Conservation (phyloP, 92 coral and sea anemone species). For the Paragorgia papillata region DNA sequence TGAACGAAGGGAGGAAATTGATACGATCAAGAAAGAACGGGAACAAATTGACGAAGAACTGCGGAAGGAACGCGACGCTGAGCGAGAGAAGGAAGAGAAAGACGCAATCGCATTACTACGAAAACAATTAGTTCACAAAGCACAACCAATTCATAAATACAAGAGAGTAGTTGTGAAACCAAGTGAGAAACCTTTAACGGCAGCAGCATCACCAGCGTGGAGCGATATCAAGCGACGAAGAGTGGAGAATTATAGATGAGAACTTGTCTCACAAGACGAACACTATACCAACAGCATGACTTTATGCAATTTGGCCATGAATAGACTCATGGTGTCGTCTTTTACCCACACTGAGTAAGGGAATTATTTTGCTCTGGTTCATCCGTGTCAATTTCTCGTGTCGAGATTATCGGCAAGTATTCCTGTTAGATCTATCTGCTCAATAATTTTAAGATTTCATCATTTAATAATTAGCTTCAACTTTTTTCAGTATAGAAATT, state of each 20-base stretch:
- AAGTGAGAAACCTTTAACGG: constrained; percentile 75
- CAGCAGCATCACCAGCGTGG: constrained; percentile 88
- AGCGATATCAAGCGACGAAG: constrained; percentile 61
- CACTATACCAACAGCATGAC: too few relatives aligned
- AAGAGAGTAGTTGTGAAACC: constrained; percentile 63
- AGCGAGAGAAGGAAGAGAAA: constrained; percentile 77
- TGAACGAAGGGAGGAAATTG: constrained; percentile 75
- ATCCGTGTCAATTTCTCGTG: too few relatives aligned
- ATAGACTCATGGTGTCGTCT: too few relatives aligned
- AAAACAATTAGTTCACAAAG: constrained; percentile 87
- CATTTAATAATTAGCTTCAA: too few relatives aligned
- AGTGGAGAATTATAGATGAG: constrained; percentile 20
- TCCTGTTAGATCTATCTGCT: too few relatives aligned
- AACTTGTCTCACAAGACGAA: neutral
- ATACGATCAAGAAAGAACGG: constrained; percentile 71
- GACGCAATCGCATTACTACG: constrained; percentile 61
- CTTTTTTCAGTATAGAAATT: too few relatives aligned
- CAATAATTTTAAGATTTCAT: too few relatives aligned
- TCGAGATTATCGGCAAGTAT: too few relatives aligned
- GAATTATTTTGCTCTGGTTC: too few relatives aligned
- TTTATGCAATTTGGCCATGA: too few relatives aligned
- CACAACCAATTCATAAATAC: constrained; percentile 85
- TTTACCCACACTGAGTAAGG: too few relatives aligned
- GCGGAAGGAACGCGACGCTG: constrained; percentile 64
- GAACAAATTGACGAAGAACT: constrained; percentile 65